phyloP scores from a whole-genome alignment of 2,797 vertebrate genomes.

The Takifugu ocellatus region DNA sequence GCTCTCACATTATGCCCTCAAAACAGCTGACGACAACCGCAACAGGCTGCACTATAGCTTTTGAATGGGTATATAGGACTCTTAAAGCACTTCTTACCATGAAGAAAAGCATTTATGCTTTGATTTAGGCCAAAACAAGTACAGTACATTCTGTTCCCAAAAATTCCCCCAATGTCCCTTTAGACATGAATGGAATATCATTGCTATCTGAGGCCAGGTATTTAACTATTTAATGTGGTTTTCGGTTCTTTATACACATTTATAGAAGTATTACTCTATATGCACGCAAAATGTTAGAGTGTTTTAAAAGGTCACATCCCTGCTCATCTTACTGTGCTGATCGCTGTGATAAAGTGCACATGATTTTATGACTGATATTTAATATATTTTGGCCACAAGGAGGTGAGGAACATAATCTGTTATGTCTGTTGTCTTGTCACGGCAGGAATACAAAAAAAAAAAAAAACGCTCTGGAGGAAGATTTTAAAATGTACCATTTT shows the following conservation, averaged over 20 bases:
- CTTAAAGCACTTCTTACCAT: conserved; percentile 63
- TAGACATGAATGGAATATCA: conserved; percentile 1
- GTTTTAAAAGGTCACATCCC: background rate
- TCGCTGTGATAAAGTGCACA: conserved; percentile 1
- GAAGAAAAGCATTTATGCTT: conserved; percentile 60
- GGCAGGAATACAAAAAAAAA: background rate
- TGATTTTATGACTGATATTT: background rate
- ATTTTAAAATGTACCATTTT: too few relatives aligned
- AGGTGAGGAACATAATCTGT: background rate
- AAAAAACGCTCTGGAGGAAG: too few relatives aligned
- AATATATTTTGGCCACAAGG: conserved; percentile 4
- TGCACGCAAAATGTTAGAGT: background rate
- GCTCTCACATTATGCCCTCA: conserved; percentile 66
- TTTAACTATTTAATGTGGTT: conserved; percentile 6
- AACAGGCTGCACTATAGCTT: conserved; percentile 61
- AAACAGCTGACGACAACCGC: conserved; percentile 76
- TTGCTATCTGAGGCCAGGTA: conserved; percentile 24
- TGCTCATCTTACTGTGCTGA: conserved; percentile 2
- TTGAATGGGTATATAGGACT: conserved; percentile 59
- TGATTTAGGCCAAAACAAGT: conserved; percentile 58
- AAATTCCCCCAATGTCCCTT: conserved; percentile 5
- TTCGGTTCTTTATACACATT: background rate
- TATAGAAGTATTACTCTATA: too few relatives aligned
- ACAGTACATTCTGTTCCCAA: conserved; percentile 67
- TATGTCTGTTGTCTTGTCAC: conserved; percentile 8